Percentiles rank a stretch among this genome's conserved stretches.
These are phyloP conservation scores for Drosophila busckii DNA, from an alignment of 1,140 invertebrate genomes.

Conservation along the genomic window DNA sequence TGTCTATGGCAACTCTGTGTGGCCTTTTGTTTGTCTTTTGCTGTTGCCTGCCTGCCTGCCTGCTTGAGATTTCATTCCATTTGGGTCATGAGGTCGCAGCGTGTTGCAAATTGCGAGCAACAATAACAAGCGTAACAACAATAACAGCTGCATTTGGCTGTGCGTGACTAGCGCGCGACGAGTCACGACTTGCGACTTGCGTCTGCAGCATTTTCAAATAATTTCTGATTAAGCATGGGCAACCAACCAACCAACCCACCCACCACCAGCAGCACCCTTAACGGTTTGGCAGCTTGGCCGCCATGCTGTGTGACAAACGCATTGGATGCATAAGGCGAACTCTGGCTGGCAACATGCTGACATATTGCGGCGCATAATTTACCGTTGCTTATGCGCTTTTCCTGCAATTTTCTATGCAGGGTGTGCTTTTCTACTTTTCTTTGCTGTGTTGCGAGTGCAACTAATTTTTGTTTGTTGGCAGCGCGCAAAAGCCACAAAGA, in stretches of 20 bases:
- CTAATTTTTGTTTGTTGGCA: conserved; percentile 70
- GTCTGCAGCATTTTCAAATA: conserved; percentile 76
- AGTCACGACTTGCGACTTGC: conserved; percentile 61
- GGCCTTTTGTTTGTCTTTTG: conserved; percentile 57
- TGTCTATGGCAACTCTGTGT: conserved; percentile 35
- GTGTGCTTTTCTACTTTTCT: conserved; percentile 23
- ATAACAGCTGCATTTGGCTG: conserved; percentile 16
- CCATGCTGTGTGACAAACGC: conserved; percentile 69
- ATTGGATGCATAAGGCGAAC: conserved; percentile 50
- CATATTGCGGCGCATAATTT: conserved; percentile 73
- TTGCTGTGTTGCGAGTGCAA: conserved; percentile 72
- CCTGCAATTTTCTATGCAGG: not conserved
- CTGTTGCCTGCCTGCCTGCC: no score
- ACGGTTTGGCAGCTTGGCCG: conserved; percentile 20
- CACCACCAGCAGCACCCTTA: not conserved
- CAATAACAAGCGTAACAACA: conserved; percentile 13
- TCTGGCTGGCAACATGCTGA: conserved; percentile 53
- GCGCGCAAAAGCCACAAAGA: conserved; percentile 63
- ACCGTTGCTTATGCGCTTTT: conserved; percentile 50
- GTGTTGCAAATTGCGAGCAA: conserved; percentile 63
- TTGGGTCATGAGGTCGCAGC: conserved; percentile 67
- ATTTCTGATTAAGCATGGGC: conserved; percentile 69
- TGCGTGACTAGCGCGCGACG: conserved; percentile 43
- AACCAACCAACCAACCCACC: not conserved
- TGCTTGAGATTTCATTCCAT: conserved; percentile 58